Evolutionary conservation across 1,140 invertebrate genomes (phyloP), one percentile per base, ranked within the genome.

Genomic region (Oedothorax gibbosus): DNA sequence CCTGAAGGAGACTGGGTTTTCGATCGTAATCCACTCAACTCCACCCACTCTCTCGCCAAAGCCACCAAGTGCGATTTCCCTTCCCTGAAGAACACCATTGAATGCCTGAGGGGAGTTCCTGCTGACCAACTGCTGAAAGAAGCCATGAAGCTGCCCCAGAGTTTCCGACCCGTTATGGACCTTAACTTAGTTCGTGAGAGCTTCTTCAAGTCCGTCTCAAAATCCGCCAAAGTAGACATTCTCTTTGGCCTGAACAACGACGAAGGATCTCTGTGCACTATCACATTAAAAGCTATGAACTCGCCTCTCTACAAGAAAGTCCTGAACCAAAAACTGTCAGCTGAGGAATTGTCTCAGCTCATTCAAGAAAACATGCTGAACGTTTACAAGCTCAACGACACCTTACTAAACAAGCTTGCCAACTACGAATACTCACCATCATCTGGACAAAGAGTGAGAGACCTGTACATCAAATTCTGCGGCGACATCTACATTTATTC

Each of bases 211-310:
- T 79, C 73, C 0, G 14, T 86, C 11, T 54, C 50, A 54, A 75
- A 62, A n/a, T 77, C 73, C n/a, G 54, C 85, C 12, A 35, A 71
- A 1, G 56, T 88, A 8, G 68, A 85, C 8, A 66, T 87, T 21
- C 72, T 88, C 57, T 10, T 88, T 4, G 88, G 88, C 0, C 71
- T 68, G 14, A 88, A 85, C 53, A 49, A 84, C 18, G 57, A 86
- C 51, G 88, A 88, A 85, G 88, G 88, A 7, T 79, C 76, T 12
- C 82, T 88, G 7, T 88, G 88, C 64, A 64, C 87, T 57, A 65
- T 86, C 1, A 85, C 78, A 14, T 84, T 88, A 12, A 85, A 85
- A 6, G 79, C 73, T 5, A 62, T 72, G 3, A 72, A 87, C 5
- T 68, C 80, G 8, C 14, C 57, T 54, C 68, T 78, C n/a, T 87